Evolutionary conservation across 1,140 invertebrate genomes (phyloP).

Genomic region (Trichonephila clavata): DNA sequence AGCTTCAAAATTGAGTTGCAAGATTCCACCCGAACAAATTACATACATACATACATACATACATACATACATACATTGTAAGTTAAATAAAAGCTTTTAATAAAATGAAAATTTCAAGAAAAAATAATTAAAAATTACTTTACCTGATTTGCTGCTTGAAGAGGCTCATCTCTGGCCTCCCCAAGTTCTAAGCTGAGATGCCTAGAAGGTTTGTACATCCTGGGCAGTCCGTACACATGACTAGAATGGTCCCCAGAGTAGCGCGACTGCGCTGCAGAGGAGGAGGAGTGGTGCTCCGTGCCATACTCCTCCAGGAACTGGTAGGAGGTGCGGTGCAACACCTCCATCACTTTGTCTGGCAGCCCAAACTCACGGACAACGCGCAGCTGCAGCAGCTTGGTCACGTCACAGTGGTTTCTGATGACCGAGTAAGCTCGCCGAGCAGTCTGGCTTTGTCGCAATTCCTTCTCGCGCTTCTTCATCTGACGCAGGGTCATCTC

Average conservation of each 20-base stretch:
- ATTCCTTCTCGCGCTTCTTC: constrained; percentile 92
- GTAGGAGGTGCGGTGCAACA: constrained; percentile 84
- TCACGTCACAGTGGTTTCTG: constrained; percentile 89
- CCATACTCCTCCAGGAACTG: constrained; percentile 72
- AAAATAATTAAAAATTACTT: no score
- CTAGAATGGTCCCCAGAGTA: constrained; percentile 74
- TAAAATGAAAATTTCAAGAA: no score
- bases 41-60: no score
- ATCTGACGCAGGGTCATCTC: constrained; percentile 84
- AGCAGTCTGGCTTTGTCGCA: constrained; percentile 89
- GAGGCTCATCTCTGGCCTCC: constrained; percentile 68
- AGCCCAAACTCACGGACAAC: constrained; percentile 96
- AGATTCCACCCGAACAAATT: no score
- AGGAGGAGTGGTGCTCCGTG: constrained; percentile 61
- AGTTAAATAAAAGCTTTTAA: no score
- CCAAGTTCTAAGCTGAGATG: constrained; percentile 69
- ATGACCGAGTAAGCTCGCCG: constrained; percentile 89
- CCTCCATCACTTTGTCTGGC: constrained; percentile 93
- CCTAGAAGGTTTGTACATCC: constrained; percentile 74
- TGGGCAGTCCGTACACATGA: constrained; percentile 68
- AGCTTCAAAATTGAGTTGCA: no score
- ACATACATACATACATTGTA: no score
- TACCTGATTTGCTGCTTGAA: constrained; percentile 62
- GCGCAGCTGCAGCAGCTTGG: constrained; percentile 89
- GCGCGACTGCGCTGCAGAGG: constrained; percentile 43